Base-by-base conservation (phyloP, 2,888 invertebrate genomes). In the Theretra japonica region DNA sequence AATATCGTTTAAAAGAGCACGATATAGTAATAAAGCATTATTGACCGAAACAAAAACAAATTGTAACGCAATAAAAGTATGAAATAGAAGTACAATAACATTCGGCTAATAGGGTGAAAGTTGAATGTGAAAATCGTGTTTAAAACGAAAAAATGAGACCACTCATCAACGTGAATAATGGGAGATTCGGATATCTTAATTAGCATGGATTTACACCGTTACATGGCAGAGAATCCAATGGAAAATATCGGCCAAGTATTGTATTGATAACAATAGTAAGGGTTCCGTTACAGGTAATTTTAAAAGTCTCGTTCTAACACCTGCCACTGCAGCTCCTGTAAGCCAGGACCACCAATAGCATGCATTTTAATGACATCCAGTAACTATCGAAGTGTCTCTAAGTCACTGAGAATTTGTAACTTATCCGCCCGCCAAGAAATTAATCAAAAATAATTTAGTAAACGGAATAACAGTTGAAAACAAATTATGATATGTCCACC, bases 161-260 rank as follows among this genome's bases (percentile, higher is more conserved):
- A 78, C 77, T 80, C 82, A 82, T 81, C 82, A 83, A 82, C 48
- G 77, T 80, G 80, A 81, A 83, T 84, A 85, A 85, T 85, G 84
- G 83, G 80, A 79, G 75, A 81, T 84, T 82, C 77, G 81, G 82
- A 88, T 88, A 83, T 84, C 88, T 88, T 89, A 89, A 91, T 92
- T 90, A 90, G 84, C 83, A 80, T 85, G 80, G 83, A 85, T 85
- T 87, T 84, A 86, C 82, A 82, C 84, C 84, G 85, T 84, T 87
- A 84, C 77, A 74, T 76, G 70, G 70, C 68, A 69, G 72, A 74
- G 73, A 79, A 78, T 80, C 77, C 74, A 78, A 74, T 73, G 75
- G 70, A 77, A 74, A 78, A 74, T 28, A 28, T 53, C 25, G 41
- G 69, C 41, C 21, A 57, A 65, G 69, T 57, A n/a, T 30, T 4